These are phyloP conservation scores for Atlantisia rogersi DNA, from an alignment of 2,113 vertebrate genomes.

Conservation along the genomic window DNA sequence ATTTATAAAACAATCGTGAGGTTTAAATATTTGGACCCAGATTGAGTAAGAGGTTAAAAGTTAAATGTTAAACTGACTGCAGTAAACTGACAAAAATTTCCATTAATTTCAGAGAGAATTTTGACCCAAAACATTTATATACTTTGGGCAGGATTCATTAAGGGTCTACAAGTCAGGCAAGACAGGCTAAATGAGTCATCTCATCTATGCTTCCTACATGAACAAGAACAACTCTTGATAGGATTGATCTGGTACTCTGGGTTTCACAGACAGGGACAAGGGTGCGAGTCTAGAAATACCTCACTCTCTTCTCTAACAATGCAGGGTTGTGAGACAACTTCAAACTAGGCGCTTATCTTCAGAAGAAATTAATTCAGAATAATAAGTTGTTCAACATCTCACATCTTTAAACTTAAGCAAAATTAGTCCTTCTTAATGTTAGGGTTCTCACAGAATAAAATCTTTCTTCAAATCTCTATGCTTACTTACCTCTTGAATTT, in stretches of 20 bases:
- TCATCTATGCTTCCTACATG: background rate
- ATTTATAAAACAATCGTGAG: background rate
- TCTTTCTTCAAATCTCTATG: background rate
- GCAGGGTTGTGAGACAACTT: background rate
- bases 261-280: fast-evolving
- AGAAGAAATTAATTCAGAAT: background rate
- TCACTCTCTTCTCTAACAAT: background rate
- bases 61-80: background rate
- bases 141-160: background rate
- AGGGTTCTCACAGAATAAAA: background rate
- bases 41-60: background rate
- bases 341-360: background rate
- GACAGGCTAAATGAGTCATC: background rate
- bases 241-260: background rate
- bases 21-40: background rate
- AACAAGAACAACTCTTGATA: background rate
- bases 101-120: background rate
- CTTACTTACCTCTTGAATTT: background rate
- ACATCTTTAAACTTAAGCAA: background rate
- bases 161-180: background rate
- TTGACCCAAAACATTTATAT: background rate
- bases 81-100: background rate
- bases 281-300: background rate
- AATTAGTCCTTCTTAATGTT: background rate
- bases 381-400: background rate